Evolutionary conservation across 2,797 vertebrate genomes (phyloP).

Genomic region (Cyclura pinguis): DNA sequence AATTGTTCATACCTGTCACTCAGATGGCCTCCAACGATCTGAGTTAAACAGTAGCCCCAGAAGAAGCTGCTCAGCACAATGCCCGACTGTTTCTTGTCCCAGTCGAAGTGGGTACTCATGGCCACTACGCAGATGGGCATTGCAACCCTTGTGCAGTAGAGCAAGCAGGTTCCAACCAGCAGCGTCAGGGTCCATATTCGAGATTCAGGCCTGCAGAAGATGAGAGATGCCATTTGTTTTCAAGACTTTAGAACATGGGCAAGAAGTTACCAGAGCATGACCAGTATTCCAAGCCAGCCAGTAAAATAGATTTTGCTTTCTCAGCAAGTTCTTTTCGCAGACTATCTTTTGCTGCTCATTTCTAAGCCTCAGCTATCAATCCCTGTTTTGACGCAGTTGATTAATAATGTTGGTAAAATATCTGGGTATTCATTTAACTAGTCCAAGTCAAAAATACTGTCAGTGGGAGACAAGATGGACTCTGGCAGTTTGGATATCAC

Average conservation of each 20-base stretch:
- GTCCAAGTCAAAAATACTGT: too few species aligned
- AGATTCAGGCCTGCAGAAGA: constrained; percentile 81
- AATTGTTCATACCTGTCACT: constrained; percentile 83
- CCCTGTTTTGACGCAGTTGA: too few species aligned
- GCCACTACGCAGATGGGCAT: constrained; percentile 91
- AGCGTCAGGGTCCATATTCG: constrained; percentile 89
- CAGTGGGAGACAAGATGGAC: too few species aligned
- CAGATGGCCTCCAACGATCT: constrained; percentile 93
- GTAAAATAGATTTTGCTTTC: neutral
- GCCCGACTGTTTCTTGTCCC: constrained; percentile 94
- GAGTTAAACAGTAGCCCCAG: constrained; percentile 98
- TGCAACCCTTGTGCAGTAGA: constrained; percentile 92
- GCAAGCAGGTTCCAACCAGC: constrained; percentile 92
- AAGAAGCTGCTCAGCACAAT: constrained; percentile 97
- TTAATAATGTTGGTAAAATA: too few species aligned
- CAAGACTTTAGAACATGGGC: neutral
- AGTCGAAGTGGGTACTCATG: constrained; percentile 90
- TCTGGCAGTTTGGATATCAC: too few species aligned
- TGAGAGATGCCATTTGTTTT: neutral
- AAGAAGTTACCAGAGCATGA: neutral
- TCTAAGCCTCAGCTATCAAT: too few species aligned
- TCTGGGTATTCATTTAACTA: too few species aligned
- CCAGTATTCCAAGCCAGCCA: neutral
- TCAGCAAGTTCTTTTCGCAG: neutral
- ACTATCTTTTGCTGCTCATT: too few species aligned